Percentiles rank a stretch among this genome's conserved stretches.
Evolutionary conservation across 1,140 invertebrate genomes (phyloP).

Genomic region (Coenobita brevimanus): DNA sequence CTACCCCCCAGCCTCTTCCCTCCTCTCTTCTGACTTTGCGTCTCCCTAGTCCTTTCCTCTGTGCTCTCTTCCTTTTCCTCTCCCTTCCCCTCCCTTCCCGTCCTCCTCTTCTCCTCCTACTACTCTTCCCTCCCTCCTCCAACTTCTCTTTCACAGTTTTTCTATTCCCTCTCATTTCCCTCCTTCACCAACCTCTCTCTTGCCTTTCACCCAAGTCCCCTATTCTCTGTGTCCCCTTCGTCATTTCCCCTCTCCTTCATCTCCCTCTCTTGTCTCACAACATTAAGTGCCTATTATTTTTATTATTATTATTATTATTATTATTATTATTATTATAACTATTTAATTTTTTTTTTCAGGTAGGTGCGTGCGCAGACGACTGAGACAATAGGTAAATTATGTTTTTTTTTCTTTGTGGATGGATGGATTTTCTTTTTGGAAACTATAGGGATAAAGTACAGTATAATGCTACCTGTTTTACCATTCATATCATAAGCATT

Average conservation of each 20-base stretch:
- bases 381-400: too few relatives aligned
- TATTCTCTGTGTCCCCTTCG: background rate
- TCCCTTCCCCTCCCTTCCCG: background rate
- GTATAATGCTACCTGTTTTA: too few relatives aligned
- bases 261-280: background rate
- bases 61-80: background rate
- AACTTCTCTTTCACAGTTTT: background rate
- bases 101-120: background rate
- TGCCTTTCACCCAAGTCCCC: background rate
- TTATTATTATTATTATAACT: too few relatives aligned
- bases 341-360: too few relatives aligned
- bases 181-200: background rate
- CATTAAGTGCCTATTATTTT: background rate
- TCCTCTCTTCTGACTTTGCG: background rate
- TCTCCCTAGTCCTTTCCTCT: constrained; percentile 25
- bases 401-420: too few relatives aligned
- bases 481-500: too few relatives aligned
- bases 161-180: background rate
- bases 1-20: background rate
- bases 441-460: too few relatives aligned
- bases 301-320: too few relatives aligned
- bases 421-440: too few relatives aligned
- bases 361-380: too few relatives aligned
- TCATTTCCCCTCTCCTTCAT: background rate
- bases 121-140: background rate